Conservation (phyloP, 2,113 vertebrate species). For the Mirza zaza region DNA sequence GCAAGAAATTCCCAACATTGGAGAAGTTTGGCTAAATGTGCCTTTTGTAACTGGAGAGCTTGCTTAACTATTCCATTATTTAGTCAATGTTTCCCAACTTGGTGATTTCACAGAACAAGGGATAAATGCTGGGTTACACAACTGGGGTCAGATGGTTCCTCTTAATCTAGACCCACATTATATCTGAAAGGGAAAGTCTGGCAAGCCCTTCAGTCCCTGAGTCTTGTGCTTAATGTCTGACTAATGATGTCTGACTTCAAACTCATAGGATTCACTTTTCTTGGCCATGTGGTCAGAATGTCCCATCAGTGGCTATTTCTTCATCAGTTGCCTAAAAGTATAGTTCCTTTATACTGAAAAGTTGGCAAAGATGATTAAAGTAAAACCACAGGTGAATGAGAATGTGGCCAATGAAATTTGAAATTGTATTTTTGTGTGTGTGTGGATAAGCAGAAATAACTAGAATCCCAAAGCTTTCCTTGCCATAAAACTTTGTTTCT, state of each 20-base stretch:
- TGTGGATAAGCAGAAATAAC: background rate
- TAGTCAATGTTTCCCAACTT: background rate
- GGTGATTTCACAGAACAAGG: background rate
- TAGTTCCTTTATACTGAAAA: background rate
- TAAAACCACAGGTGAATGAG: background rate
- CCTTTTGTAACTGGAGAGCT: background rate
- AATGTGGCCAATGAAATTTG: background rate
- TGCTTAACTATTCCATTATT: background rate
- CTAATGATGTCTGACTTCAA: background rate
- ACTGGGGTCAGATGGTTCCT: background rate
- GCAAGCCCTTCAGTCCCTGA: background rate
- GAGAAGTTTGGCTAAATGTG: background rate
- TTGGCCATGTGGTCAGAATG: background rate
- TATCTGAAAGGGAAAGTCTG: background rate
- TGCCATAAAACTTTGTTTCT: background rate
- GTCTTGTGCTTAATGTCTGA: background rate
- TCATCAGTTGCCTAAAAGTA: background rate
- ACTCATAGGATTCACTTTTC: background rate
- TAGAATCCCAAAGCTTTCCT: constrained; percentile 35
- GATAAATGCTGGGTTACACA: background rate
- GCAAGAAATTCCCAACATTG: background rate
- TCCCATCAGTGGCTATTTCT: background rate
- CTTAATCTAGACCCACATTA: background rate
- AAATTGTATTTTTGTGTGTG: background rate
- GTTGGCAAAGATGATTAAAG: background rate